phyloP scores from a whole-genome alignment of 2,888 invertebrate species.

The Apodemia duryi region DNA sequence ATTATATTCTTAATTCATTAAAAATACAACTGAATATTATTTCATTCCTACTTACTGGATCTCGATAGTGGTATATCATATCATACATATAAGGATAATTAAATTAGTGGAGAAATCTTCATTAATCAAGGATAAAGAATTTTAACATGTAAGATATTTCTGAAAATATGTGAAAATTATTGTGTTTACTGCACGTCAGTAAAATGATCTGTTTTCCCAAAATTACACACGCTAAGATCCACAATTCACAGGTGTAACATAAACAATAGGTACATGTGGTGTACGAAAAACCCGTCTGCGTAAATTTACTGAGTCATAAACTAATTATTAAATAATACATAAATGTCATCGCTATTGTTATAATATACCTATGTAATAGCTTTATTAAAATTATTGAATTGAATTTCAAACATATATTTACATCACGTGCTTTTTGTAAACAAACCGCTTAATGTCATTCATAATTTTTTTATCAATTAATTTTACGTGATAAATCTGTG shows the following conservation, averaged over 20 bases:
- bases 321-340: slow-evolving; percentile 4
- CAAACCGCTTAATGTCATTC: slow-evolving; percentile 62
- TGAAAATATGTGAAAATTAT: too few species aligned
- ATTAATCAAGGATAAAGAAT: too few species aligned
- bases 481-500: slow-evolving; percentile 33
- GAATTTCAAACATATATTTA: slow-evolving; percentile 11
- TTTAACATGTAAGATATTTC: too few species aligned
- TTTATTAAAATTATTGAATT: not conserved
- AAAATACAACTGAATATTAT: too few species aligned
- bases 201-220: not conserved
- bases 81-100: too few species aligned
- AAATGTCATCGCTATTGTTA: not conserved
- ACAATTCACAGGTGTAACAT: slow-evolving; percentile 5
- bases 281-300: slow-evolving; percentile 12
- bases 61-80: too few species aligned
- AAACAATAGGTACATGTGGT: slow-evolving; percentile 9
- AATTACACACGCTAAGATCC: slow-evolving; percentile 2
- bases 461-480: slow-evolving; percentile 33
- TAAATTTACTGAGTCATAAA: slow-evolving; percentile 10
- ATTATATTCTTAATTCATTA: too few species aligned
- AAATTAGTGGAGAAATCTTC: too few species aligned
- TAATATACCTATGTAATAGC: not conserved
- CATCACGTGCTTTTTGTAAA: slow-evolving; percentile 73
- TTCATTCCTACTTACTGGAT: too few species aligned
- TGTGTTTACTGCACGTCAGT: not conserved